These are phyloP conservation scores for Endomychus coccineus DNA, from an alignment of 2,888 invertebrate genomes.

Conservation along the genomic window DNA sequence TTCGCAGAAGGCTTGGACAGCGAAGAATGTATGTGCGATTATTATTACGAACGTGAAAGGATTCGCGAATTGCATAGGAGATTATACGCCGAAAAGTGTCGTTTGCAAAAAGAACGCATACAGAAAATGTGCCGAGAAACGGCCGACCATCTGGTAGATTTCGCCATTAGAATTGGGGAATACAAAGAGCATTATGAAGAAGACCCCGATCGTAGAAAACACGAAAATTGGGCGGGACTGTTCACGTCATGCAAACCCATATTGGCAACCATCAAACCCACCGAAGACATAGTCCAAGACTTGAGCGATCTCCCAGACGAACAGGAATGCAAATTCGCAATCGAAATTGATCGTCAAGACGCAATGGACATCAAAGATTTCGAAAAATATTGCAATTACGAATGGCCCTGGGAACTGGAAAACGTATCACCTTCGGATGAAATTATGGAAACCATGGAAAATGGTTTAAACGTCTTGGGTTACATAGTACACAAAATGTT, in stretches of 20 bases:
- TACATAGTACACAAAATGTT: slow-evolving; percentile 37
- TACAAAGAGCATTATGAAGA: slow-evolving; percentile 41
- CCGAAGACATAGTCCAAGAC: slow-evolving; percentile 38
- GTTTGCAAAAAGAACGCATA: slow-evolving; percentile 45
- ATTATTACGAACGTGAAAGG: slow-evolving; percentile 45
- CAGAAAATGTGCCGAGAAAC: slow-evolving; percentile 49
- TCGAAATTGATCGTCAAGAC: slow-evolving; percentile 50
- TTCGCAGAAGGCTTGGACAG: slow-evolving; percentile 22
- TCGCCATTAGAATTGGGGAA: slow-evolving; percentile 48
- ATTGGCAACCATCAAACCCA: slow-evolving; percentile 45
- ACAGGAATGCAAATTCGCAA: slow-evolving; percentile 44
- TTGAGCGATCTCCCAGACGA: slow-evolving; percentile 37
- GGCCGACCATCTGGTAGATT: slow-evolving; percentile 50
- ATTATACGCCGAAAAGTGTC: slow-evolving; percentile 50
- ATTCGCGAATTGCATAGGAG: slow-evolving; percentile 48
- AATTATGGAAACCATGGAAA: slow-evolving; percentile 35
- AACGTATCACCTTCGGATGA: slow-evolving; percentile 45
- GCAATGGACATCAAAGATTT: slow-evolving; percentile 51
- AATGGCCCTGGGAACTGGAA: slow-evolving; percentile 49
- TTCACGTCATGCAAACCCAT: slow-evolving; percentile 52
- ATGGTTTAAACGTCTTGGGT: slow-evolving; percentile 34
- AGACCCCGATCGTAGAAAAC: slow-evolving; percentile 42
- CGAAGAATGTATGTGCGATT: slow-evolving; percentile 23
- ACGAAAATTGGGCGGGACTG: slow-evolving; percentile 50
- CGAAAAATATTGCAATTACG: slow-evolving; percentile 49